Evolutionary conservation across 2,797 vertebrate genomes (phyloP), one percentile per base, ranked within the genome.

Genomic region (Leptatherina wallacei): DNA sequence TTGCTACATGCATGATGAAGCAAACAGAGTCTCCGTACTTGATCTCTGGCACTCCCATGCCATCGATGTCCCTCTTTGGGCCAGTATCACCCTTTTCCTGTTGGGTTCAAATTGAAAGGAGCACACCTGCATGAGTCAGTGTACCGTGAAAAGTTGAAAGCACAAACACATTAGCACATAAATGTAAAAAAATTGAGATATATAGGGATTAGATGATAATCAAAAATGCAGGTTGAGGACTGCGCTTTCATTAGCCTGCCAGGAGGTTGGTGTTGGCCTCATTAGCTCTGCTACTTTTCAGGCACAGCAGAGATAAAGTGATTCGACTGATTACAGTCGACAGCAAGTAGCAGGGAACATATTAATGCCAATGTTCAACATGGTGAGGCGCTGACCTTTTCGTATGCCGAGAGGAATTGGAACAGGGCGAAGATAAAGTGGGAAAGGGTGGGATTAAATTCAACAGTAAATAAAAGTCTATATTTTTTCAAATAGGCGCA

Each of bases 21-120:
- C 98, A 99, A 81, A 98, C 47, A 0, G 98, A 98, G 93, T 99
- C 98, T 5, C 98, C 98, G 0, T 99, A 99, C 84, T 99, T 99
- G 84, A 99, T 96, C 93, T 99, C 98, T 22, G 98, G 95, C 58
- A 92, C 88, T 24, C 97, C 97, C 98, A 99, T 99, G 77, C 98
- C 98, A 42, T 99, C 98, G 6, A 97, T 96, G 77, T 99, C 98
- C 82, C 97, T 95, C 88, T 97, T 99, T 56, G 93, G 93, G 79
- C 93, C 94, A 0, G 94, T 86, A 76, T 99, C 98, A 18, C 95
- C 82, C 86, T 99, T 99, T 92, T 99, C 98, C 95, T 99, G 94
- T 52, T 44, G 77, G 12, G 40, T 64, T 73, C 4, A 80, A 35
- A 84, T 62, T 72, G 14, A 81, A 40, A 84, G 10, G 12, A 20